Base-by-base conservation (phyloP, 2,888 invertebrate genomes). In the Coleophora flavipennella region DNA sequence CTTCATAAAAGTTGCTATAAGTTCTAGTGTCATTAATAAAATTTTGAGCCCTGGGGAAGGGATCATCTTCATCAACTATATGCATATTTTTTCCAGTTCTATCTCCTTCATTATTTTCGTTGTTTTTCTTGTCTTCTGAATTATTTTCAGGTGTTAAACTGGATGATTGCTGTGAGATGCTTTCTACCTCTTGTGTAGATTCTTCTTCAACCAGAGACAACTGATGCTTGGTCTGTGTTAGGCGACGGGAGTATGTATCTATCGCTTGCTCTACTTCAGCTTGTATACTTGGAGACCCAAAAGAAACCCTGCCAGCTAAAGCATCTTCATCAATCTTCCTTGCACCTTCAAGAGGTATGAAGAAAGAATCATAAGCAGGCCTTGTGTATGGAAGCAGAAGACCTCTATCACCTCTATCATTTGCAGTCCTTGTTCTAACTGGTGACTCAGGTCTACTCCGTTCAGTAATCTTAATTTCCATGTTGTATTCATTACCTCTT, bases 141-240 rank as follows among this genome's bases (percentile, higher is more conserved):
- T 71, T 66, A 41, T 62, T 60, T 60, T 75, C 75, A 34, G 72
- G 73, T 6, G 78, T 69, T 28, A 77, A 51, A 42, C 73, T 78
- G 1, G 65, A 52, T 41, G 67, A 45, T 35, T 71, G 71, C 39
- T 80, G 78, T 6, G 80, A 80, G 12, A 70, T 64, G 55, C 78
- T 80, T 28, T 85, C 85, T 11, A 81, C 49, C 43, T 85, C 85
- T 57, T 85, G 85, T 2, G 71, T 73, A 0, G 83, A 84, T 50
- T 86, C 85, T 51, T 86, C 85, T 66, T 85, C 85, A 2, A 86
- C 85, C 43, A 86, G 57, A 2, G 85, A 85, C 1, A 86, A 55
- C 46, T 85, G 83, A 45, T 83, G 78, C 48, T 76, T 80, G 2
- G 71, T 76, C 20, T 68, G 46, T 10, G 62, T 63, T 2, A 77